Evolutionary conservation across 2,797 vertebrate species (phyloP).

Genomic region (Gadopsis bispinosus): DNA sequence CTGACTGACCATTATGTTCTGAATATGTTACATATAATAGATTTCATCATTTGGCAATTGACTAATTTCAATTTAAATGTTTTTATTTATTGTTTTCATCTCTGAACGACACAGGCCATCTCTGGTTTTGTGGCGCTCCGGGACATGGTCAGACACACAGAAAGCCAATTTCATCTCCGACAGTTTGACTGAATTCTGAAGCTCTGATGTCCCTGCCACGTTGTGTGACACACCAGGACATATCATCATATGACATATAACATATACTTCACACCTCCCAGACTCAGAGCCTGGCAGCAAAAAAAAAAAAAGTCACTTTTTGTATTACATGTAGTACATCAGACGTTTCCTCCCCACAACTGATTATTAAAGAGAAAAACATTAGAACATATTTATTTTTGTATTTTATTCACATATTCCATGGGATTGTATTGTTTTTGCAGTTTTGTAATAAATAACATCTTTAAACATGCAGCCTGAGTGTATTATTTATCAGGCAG

Average conservation of each 20-base stretch:
- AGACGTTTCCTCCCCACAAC: not conserved
- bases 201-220: constrained; percentile 10
- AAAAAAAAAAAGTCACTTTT: not conserved
- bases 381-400: constrained; percentile 54
- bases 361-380: constrained; percentile 1
- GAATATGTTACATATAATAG: not conserved
- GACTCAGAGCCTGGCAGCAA: constrained; percentile 1
- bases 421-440: constrained; percentile 9
- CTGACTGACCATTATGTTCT: not conserved
- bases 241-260: not conserved
- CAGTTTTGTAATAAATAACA: constrained; percentile 33
- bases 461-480: not conserved
- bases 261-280: not conserved
- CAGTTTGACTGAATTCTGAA: constrained; percentile 86
- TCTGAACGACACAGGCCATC: constrained; percentile 71
- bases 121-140: constrained; percentile 89
- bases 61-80: not conserved
- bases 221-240: not conserved
- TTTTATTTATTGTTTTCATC: not conserved
- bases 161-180: constrained; percentile 88
- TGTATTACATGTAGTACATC: not conserved
- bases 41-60: not conserved
- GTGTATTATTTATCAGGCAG: constrained; percentile 15
- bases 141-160: constrained; percentile 90
- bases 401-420: constrained; percentile 27